Evolutionary conservation across 2,797 vertebrate species (phyloP).

Genomic region (Poecilia wingei): DNA sequence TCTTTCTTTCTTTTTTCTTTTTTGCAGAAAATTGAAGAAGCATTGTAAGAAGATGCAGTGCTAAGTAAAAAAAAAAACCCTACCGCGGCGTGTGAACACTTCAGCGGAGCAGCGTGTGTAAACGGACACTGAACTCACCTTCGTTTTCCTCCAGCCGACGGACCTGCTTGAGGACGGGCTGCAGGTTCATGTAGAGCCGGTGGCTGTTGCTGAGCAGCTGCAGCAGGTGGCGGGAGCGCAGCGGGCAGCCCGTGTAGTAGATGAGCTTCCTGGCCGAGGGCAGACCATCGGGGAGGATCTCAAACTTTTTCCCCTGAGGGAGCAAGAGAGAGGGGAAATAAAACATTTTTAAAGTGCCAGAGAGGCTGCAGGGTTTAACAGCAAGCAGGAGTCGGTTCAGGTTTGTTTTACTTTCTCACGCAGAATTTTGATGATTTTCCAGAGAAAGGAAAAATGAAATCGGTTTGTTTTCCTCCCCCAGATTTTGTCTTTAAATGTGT

Average conservation of each 20-base stretch:
- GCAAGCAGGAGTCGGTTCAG: constrained; percentile 3
- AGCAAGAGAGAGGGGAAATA: background rate
- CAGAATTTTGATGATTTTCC: constrained; percentile 45
- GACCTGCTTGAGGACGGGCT: constrained; percentile 94
- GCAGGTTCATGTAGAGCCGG: constrained; percentile 97
- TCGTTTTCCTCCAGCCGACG: constrained; percentile 95
- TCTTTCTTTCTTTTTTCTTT: background rate
- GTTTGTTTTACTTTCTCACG: constrained; percentile 36
- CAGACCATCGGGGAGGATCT: constrained; percentile 95
- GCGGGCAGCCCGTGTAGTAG: constrained; percentile 95
- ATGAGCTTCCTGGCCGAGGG: constrained; percentile 96
- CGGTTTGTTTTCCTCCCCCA: constrained; percentile 42
- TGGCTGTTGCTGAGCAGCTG: constrained; percentile 98
- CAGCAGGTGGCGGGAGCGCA: constrained; percentile 93
- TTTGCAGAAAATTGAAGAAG: no score
- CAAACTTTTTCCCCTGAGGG: constrained; percentile 94
- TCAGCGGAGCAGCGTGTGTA: background rate
- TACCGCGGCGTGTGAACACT: background rate
- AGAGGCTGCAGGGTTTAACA: constrained; percentile 17
- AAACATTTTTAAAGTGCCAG: constrained; percentile 1
- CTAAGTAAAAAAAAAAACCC: background rate
- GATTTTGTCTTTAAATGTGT: constrained; percentile 39
- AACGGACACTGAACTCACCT: constrained; percentile 77
- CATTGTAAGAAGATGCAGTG: no score
- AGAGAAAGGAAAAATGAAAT: constrained; percentile 64